Conservation (phyloP, 2,888 invertebrate species). For the Dasysyrphus tricinctus region DNA sequence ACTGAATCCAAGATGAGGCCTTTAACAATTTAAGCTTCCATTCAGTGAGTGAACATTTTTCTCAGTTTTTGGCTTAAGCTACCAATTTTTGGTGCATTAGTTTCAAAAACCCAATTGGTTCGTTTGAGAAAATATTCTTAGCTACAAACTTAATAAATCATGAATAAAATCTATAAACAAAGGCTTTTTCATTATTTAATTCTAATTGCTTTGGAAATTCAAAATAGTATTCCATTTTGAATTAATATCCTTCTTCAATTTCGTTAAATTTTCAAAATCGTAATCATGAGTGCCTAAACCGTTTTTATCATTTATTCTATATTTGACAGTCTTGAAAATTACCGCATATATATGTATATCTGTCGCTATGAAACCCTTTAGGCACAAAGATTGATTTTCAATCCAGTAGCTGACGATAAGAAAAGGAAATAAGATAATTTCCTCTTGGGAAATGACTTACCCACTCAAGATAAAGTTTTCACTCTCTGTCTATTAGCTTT, state of each 20-base stretch:
- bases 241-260: not conserved
- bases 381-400: slow-evolving; percentile 29
- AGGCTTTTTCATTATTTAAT: too few species aligned
- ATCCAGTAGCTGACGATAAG: slow-evolving; percentile 4
- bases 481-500: slow-evolving; percentile 34
- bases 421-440: slow-evolving; percentile 69
- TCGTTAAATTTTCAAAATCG: not conserved
- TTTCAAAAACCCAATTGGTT: too few species aligned
- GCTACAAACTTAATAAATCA: too few species aligned
- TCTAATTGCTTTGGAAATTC: not conserved
- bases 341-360: not conserved
- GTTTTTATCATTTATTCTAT: not conserved
- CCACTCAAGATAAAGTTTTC: slow-evolving; percentile 36
- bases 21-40: too few species aligned
- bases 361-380: slow-evolving; percentile 12
- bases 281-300: not conserved
- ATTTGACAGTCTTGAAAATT: slow-evolving; percentile 18
- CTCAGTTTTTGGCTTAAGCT: too few species aligned
- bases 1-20: too few species aligned
- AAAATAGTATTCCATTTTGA: not conserved
- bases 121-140: too few species aligned
- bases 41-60: too few species aligned
- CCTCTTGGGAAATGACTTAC: slow-evolving; percentile 66
- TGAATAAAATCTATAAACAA: too few species aligned
- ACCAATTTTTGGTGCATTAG: too few species aligned